Conservation (phyloP, 2,888 invertebrate species). For the Euzophera pinguis region DNA sequence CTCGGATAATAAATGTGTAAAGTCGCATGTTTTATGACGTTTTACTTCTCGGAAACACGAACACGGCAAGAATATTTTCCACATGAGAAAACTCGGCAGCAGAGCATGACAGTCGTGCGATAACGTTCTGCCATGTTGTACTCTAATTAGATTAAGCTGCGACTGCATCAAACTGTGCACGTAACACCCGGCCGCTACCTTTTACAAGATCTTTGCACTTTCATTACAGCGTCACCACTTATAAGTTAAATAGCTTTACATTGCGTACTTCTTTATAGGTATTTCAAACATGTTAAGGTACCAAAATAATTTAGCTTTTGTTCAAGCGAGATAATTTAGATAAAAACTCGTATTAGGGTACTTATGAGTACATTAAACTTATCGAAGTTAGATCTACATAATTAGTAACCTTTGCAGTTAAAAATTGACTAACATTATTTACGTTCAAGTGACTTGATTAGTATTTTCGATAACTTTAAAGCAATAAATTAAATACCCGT, state of each 20-base stretch:
- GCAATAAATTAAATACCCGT: constrained; percentile 60
- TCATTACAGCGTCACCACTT: no score
- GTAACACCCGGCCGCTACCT: constrained; percentile 29
- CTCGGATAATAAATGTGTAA: constrained; percentile 11
- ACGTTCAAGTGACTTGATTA: constrained; percentile 20
- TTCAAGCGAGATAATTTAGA: no score
- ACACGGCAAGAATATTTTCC: constrained; percentile 54
- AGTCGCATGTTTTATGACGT: constrained; percentile 38
- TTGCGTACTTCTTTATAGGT: no score
- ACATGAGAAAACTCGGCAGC: constrained; percentile 46
- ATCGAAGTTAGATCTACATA: no score
- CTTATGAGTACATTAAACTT: no score
- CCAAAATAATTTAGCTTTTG: no score
- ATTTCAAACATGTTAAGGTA: no score
- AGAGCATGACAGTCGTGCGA: constrained; percentile 52
- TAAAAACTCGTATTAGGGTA: no score
- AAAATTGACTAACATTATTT: not conserved
- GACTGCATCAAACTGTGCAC: constrained; percentile 33
- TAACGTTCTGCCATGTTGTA: constrained; percentile 49
- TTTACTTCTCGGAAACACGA: constrained; percentile 41
- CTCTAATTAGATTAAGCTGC: constrained; percentile 57
- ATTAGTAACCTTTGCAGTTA: not conserved
- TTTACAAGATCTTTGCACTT: no score
- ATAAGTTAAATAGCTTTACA: no score
- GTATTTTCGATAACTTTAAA: constrained; percentile 41